Base-by-base conservation (phyloP, 92 coral and sea anemone genomes). In the Epizoanthus illoricatus region DNA sequence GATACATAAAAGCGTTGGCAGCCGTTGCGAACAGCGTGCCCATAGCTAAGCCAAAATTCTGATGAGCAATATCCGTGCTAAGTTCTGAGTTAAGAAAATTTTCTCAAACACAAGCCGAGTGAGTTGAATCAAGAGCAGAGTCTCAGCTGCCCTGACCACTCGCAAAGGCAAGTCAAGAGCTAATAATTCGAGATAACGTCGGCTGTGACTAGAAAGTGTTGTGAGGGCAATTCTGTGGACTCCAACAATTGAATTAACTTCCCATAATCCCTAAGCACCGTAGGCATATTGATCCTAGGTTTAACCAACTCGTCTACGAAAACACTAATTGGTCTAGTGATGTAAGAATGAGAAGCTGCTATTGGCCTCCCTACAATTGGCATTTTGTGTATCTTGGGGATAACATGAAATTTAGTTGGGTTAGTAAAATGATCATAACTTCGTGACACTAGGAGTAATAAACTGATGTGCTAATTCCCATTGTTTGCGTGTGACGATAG, bases 1-100 rank as follows among this genome's bases (percentile, higher is more conserved):
- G 71, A 80, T 55, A 86, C 85, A 86, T 80, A 61, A 86, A 86
- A 6, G 89, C 86, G 43, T 86, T 86, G 33, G 89, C 90, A 16
- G 73, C 90, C 3, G 84, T 82, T 18, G 86, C 86, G 20, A 87
- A 82, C 2, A 70, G 79, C 3, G 82, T 86, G 1, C 83, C 86
- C 86, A 87, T 82, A 7, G 84, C 86, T 17, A 87, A 71, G 41
- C 86, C 79, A 61, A 80, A 86, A 0, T 33, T 73, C 39, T 81
- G 90, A 43, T 86, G 89, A 36, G 52, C 60, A 40, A 86, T 66
- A 61, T 86, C 79, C 67, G 4, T 4, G 74, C 90, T 81, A 86
- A 86, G 81, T 81, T 81, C 86, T 18, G 90, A n/a, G 20, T 52
- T 63, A 16, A 86, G 86, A 69, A 86, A 81, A 65, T 86, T 81